These are phyloP conservation scores for Acleris cristana DNA, from an alignment of 2,888 invertebrate species.

Conservation along the genomic window DNA sequence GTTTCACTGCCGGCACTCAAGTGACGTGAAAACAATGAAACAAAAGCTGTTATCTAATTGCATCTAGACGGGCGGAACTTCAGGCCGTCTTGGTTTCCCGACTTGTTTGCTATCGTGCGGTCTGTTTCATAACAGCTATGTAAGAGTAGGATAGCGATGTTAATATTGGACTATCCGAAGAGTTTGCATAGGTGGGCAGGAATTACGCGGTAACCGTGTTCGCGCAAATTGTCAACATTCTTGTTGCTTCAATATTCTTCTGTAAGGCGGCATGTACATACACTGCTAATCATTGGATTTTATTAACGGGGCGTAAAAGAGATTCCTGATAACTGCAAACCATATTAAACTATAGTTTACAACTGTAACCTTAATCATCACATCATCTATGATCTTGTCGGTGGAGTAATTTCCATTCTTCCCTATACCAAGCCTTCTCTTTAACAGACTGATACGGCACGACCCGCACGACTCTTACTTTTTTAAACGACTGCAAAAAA, in stretches of 20 bases:
- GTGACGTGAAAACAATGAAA: slow-evolving; percentile 60
- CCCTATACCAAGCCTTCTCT: too few relatives aligned
- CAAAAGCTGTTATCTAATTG: slow-evolving; percentile 64
- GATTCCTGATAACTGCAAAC: too few relatives aligned
- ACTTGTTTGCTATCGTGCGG: slow-evolving; percentile 17
- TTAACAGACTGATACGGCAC: too few relatives aligned
- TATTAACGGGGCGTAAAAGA: too few relatives aligned
- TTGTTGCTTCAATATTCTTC: slow-evolving; percentile 1
- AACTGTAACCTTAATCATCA: too few relatives aligned
- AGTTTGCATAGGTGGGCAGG: slow-evolving; percentile 19
- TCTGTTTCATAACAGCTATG: slow-evolving; percentile 12
- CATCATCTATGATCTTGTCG: too few relatives aligned
- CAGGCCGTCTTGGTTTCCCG: slow-evolving; percentile 29
- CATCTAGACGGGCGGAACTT: slow-evolving; percentile 57
- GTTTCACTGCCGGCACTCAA: slow-evolving; percentile 57
- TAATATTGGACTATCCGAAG: neutral
- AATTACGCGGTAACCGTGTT: slow-evolving; percentile 16
- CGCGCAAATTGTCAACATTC: slow-evolving; percentile 22
- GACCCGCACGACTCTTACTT: too few relatives aligned
- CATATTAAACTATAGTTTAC: too few relatives aligned
- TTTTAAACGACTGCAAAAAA: too few relatives aligned
- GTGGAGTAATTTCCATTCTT: too few relatives aligned
- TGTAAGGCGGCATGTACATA: slow-evolving; percentile 12
- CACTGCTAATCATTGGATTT: neutral
- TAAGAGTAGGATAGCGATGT: slow-evolving; percentile 11